phyloP scores from a whole-genome alignment of 2,113 vertebrate genomes.

The Connochaetes taurinus region DNA sequence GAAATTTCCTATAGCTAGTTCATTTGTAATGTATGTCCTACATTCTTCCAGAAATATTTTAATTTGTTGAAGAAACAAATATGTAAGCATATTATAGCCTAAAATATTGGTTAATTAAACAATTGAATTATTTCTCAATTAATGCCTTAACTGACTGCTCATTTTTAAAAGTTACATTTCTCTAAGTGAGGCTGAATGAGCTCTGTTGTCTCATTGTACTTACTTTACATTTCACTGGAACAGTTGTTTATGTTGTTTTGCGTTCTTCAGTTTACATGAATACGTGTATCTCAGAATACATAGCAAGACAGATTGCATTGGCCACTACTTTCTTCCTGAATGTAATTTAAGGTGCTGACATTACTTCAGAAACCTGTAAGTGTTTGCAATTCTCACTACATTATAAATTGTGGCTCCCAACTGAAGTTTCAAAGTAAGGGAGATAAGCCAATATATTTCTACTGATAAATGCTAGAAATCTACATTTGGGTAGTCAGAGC shows the following conservation, averaged over 20 bases:
- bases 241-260: neutral
- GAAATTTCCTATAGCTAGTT: neutral
- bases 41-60: neutral
- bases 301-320: neutral
- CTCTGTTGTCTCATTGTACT: neutral
- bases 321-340: neutral
- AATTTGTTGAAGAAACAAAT: neutral
- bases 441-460: neutral
- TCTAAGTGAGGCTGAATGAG: neutral
- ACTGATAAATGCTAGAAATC: neutral
- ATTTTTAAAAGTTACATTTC: neutral
- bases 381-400: neutral
- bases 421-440: neutral
- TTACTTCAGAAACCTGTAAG: neutral
- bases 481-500: neutral
- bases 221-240: neutral
- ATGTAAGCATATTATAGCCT: neutral
- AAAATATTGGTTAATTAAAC: neutral
- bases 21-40: neutral
- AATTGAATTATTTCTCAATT: neutral
- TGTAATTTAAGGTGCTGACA: neutral
- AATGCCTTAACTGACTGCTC: neutral
- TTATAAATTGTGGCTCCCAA: conserved; percentile 30
- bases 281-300: neutral
- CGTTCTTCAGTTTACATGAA: neutral